phyloP scores from a whole-genome alignment of 2,113 vertebrate species.

The Athene cunicularia region DNA sequence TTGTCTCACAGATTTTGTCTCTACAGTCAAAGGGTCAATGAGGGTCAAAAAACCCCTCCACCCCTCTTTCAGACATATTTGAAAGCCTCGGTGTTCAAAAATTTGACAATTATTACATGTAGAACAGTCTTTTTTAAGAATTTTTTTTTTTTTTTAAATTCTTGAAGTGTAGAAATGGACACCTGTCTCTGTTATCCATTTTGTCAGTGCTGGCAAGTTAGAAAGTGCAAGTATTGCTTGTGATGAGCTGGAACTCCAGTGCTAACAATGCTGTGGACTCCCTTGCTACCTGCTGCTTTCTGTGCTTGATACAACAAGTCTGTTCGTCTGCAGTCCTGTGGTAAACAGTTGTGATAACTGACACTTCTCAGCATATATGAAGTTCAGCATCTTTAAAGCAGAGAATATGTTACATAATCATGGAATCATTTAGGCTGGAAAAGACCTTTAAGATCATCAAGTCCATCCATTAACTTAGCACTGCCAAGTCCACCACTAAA shows the following conservation, averaged over 20 bases:
- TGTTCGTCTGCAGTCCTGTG: rapidly evolving
- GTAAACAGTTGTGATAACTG: neutral
- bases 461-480: no score
- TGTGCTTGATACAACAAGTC: neutral
- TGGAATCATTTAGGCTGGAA: no score
- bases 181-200: neutral
- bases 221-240: neutral
- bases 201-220: neutral
- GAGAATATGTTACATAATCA: neutral
- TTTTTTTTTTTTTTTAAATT: neutral
- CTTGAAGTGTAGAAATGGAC: neutral
- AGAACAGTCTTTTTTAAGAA: neutral
- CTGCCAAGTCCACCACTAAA: no score
- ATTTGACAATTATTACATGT: neutral
- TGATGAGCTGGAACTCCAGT: neutral
- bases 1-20: neutral
- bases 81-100: neutral
- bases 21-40: neutral
- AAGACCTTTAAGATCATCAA: no score
- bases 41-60: neutral
- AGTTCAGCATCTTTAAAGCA: neutral
- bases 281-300: neutral
- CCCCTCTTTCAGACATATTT: neutral
- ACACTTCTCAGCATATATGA: neutral
- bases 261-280: neutral